These are phyloP conservation scores for Cremastobaeus sp. DNA, from an alignment of 2,888 invertebrate genomes.

Conservation along the genomic window DNA sequence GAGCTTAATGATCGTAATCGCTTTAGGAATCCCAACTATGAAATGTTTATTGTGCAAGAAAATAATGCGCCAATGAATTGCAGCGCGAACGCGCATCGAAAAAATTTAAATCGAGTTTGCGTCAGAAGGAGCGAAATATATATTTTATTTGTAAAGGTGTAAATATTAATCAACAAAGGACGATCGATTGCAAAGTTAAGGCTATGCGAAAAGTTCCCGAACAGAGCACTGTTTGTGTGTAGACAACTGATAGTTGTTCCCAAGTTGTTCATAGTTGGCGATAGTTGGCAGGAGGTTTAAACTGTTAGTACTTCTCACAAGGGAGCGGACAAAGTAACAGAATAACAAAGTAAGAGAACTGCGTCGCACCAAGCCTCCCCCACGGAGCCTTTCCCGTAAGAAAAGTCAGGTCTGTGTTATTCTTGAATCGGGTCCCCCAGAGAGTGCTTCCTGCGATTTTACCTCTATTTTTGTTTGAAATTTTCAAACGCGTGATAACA, in stretches of 20 bases:
- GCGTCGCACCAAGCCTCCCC: conserved; percentile 32
- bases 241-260: conserved; percentile 49
- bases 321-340: conserved; percentile 55
- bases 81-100: too few species aligned
- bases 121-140: too few species aligned
- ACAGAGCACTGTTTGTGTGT: conserved; percentile 39
- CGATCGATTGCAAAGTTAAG: too few species aligned
- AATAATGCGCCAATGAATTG: too few species aligned
- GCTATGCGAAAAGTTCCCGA: conserved; percentile 25
- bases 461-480: conserved; percentile 55
- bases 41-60: too few species aligned
- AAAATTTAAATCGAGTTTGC: too few species aligned
- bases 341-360: conserved; percentile 56
- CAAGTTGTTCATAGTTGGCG: conserved; percentile 57
- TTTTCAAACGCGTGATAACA: conserved; percentile 51
- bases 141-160: too few species aligned
- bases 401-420: conserved; percentile 60
- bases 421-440: conserved; percentile 58
- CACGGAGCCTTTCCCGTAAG: conserved; percentile 49
- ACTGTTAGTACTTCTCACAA: conserved; percentile 64
- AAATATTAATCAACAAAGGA: too few species aligned
- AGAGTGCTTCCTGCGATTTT: conserved; percentile 54
- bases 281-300: conserved; percentile 60
- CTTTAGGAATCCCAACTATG: too few species aligned
- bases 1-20: too few species aligned